Evolutionary conservation across 2,888 invertebrate species (phyloP), one percentile per base, ranked within the genome.

Genomic region (Germaria angustata): DNA sequence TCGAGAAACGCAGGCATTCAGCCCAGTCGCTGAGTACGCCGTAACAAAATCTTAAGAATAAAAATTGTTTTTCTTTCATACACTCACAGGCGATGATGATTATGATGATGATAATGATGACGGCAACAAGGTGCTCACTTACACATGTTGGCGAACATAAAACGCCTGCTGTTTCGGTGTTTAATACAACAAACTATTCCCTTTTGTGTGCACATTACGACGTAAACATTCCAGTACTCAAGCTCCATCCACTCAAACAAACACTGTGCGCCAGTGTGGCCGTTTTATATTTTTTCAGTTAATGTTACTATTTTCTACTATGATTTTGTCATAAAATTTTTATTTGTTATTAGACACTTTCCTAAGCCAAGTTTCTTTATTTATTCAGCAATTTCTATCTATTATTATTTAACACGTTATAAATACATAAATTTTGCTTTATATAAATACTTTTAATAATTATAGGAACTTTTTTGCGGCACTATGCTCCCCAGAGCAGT

Each of bases 131-230:
- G 81, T 79, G 75, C 82, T 79, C 75, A 61, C 77, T 59, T 71
- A 69, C 69, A 69, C 61, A 78, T 61, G 69, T 82, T 82, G 73
- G 65, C 63, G 44, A 75, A 66, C 79, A 79, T 71, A 65, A 66
- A 63, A 78, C 76, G 76, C 65, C 68, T 69, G 75, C 63, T 69
- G 80, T 32, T 73, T 46, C 49, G 24, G 24, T 68, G 63, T 57
- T 61, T 34, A 34, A n/a, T 36, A 55, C 44, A 34, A 68, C n/a
- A 3, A 68, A 41, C 44, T 61, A 34, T 36, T 78, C 61, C 68
- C 53, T 78, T 78, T 65, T 6, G 36, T 46, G 22, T 41, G 28
- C 28, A 32, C 34, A 11, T 46, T 32, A 17, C 39, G 20, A 24
- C 22, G 9, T 68, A 46, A 59, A 59, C n/a, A 41, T 57, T 41